A percentile compares a stretch with the other conserved stretches of the same genome.
Conservation (phyloP, 2,113 vertebrate genomes). For the Diglossa brunneiventris region DNA sequence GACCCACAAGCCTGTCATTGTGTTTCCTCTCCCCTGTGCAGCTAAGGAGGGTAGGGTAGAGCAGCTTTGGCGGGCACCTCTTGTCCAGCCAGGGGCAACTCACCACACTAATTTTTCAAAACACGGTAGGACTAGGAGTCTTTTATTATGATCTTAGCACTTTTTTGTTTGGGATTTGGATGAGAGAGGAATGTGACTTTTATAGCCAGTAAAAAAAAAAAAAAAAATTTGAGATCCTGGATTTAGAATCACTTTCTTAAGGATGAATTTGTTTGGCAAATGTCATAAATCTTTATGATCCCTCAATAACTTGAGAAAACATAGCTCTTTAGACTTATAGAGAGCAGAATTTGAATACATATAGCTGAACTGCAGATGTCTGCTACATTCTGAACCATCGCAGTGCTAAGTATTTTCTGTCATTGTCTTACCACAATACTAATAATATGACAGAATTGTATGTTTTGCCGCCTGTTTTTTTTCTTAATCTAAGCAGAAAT, state of each 20-base stretch:
- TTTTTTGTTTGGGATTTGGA: background rate
- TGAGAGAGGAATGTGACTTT: background rate
- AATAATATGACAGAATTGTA: background rate
- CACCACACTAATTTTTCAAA: background rate
- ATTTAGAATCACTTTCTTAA: background rate
- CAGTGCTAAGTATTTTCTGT: background rate
- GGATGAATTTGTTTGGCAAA: background rate
- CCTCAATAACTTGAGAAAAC: background rate
- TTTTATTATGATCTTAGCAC: background rate
- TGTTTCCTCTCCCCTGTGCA: background rate
- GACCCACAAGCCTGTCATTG: background rate
- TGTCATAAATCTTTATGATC: background rate
- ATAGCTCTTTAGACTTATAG: background rate
- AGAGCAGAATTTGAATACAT: background rate
- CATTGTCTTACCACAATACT: background rate
- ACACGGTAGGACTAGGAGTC: background rate
- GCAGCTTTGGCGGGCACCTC: background rate
- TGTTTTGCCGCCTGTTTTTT: background rate
- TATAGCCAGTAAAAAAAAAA: background rate
- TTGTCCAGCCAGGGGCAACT: background rate
- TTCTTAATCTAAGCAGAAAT: background rate
- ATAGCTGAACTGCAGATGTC: background rate
- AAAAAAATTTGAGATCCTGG: background rate
- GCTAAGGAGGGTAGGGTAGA: background rate
- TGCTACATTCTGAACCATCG: background rate